Evolutionary conservation across 2,888 invertebrate genomes (phyloP), one percentile per base, ranked within the genome.

Genomic region (Choristoneura rosaceana): DNA sequence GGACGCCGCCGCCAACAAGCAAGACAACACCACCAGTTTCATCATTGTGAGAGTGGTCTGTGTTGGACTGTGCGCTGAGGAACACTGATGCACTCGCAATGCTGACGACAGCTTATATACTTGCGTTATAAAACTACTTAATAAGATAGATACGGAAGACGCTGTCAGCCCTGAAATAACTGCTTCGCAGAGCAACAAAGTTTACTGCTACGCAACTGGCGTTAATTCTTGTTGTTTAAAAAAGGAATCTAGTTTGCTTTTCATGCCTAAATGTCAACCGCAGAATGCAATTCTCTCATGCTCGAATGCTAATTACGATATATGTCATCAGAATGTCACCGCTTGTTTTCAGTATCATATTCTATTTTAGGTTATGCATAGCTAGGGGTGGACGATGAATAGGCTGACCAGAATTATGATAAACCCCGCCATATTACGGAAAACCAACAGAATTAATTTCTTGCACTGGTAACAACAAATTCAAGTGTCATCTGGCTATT

Each of bases 21-120:
- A 95, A 84, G 94, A 95, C 92, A 96, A 95, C 88, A 95, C 95
- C 94, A 95, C 95, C 94, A 94, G 87, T 84, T 93, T 93, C 87
- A 93, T 85, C 94, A 94, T 94, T 79, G 82, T 91, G 87, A 81
- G 76, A 84, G 83, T 87, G 91, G 92, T 91, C 92, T 93, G 93
- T 93, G 91, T 90, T 90, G 87, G 69, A 82, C 79, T 81, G 79
- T 84, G 79, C 65, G 79, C 78, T 82, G 77, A 81, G 77, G 80
- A 86, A 87, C 82, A 92, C 91, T 92, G 91, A 92, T 93, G 82
- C 83, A 74, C 71, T 77, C 76, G 69, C 74, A 75, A 71, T 59
- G 75, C 74, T 76, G 78, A 81, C 77, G 70, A 73, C 74, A 64
- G 76, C 78, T 90, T 92, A 82, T 90, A 90, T 91, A 90, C 84